phyloP scores from a whole-genome alignment of 2,113 vertebrate species.

The Telmatochromis sp. region DNA sequence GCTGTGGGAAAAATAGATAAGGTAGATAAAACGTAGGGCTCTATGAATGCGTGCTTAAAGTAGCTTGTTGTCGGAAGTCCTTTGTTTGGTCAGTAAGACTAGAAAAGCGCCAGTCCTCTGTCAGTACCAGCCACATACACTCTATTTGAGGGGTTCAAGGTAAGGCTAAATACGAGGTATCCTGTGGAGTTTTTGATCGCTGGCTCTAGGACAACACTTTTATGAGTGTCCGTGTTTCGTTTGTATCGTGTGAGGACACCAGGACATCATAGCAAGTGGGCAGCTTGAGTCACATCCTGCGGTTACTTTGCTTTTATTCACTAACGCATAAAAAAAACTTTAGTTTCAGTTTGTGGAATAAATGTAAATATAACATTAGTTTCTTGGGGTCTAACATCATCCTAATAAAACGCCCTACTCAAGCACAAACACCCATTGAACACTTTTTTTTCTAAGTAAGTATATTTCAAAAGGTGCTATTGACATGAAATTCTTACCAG shows the following conservation, averaged over 20 bases:
- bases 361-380: not conserved
- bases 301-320: not conserved
- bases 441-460: not conserved
- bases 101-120: not conserved
- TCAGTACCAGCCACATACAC: not conserved
- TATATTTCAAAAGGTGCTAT: not conserved
- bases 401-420: not conserved
- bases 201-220: not conserved
- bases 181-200: not conserved
- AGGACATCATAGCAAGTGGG: not conserved
- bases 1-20: not conserved
- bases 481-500: not conserved
- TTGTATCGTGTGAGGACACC: not conserved
- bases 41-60: not conserved
- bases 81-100: not conserved
- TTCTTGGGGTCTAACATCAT: not conserved
- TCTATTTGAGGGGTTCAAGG: not conserved
- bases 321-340: not conserved
- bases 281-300: not conserved
- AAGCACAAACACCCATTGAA: not conserved
- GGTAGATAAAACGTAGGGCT: not conserved
- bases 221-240: not conserved
- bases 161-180: not conserved
- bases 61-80: not conserved
- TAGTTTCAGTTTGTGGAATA: not conserved